Evolutionary conservation across 2,797 vertebrate species (phyloP), one percentile per base, ranked within the genome.

Genomic region (Columba guinea): DNA sequence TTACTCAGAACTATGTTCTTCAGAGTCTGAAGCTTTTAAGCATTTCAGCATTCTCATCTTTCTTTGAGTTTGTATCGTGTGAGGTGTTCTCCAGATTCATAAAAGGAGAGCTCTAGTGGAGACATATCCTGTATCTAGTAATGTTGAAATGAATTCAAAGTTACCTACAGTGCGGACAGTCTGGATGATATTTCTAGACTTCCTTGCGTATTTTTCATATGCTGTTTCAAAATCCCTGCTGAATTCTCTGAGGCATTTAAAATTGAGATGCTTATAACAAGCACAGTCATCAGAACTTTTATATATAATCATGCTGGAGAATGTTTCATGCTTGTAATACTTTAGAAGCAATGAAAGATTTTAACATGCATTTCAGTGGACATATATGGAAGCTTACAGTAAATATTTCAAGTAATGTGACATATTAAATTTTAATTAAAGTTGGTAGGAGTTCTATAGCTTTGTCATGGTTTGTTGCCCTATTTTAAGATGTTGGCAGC

Each of bases 391-490:
- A 62, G 24, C 94, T 67, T 80, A 35, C 78, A 89, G 26, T 63
- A 96, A 96, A 94, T 89, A 91, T 94, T 88, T 95, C 56, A 91
- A 95, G 76, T 74, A 59, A 88, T 86, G 81, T 84, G 89, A 81
- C 68, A 87, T 10, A 88, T 59, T 94, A 88, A 78, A 88, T 89
- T 96, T 84, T 86, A 94, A 87, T 94, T 94, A 49, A 95, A 94
- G 48, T 96, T 93, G 83, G 67, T 89, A 41, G 41, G 27, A 46
- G 41, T 80, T 94, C 52, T 84, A 81, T 84, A 85, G 20, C 35
- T 92, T 95, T 77, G 79, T 65, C 26, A 69, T 37, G 16, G 18
- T 52, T 89, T 56, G 4, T 92, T 71, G 23, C 11, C 24, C 28
- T 59, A 17, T 48, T 87, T 84, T 89, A 68, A 65, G 16, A 89